Conservation (phyloP, 1,140 invertebrate species). For the Gryllus bimaculatus region DNA sequence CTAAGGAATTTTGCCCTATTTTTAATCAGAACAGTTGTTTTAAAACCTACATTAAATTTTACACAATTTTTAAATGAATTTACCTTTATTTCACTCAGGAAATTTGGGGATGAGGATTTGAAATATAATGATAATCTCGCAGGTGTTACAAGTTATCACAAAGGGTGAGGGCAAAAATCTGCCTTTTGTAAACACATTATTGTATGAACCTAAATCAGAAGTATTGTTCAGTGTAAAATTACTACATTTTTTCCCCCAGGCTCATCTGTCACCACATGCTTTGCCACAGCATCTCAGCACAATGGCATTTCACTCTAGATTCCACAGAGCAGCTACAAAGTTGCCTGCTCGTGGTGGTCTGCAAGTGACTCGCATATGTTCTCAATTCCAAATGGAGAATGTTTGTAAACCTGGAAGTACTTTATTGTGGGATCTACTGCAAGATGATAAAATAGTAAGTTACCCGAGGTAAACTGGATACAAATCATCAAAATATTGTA, state of each 20-base stretch:
- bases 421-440: slow-evolving; percentile 85
- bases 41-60: no score
- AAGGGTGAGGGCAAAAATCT: no score
- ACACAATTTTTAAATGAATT: no score
- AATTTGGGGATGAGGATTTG: no score
- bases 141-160: no score
- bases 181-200: no score
- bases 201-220: no score
- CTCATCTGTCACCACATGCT: slow-evolving; percentile 27
- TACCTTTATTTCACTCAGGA: no score
- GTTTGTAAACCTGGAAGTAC: slow-evolving; percentile 84
- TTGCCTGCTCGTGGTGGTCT: slow-evolving; percentile 26
- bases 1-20: no score
- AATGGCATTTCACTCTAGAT: slow-evolving; percentile 31
- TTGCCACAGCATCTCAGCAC: slow-evolving; percentile 34
- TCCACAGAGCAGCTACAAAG: slow-evolving; percentile 14
- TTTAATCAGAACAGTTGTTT: no score
- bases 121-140: no score
- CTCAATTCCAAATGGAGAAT: slow-evolving; percentile 60
- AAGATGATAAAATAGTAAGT: slow-evolving; percentile 83
- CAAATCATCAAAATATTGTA: not conserved
- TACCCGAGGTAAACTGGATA: not conserved
- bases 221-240: no score
- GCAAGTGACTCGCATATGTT: slow-evolving; percentile 34
- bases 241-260: slow-evolving; percentile 18